These are phyloP conservation scores for Chirona hameri DNA, from an alignment of 2,888 invertebrate species.

Conservation along the genomic window DNA sequence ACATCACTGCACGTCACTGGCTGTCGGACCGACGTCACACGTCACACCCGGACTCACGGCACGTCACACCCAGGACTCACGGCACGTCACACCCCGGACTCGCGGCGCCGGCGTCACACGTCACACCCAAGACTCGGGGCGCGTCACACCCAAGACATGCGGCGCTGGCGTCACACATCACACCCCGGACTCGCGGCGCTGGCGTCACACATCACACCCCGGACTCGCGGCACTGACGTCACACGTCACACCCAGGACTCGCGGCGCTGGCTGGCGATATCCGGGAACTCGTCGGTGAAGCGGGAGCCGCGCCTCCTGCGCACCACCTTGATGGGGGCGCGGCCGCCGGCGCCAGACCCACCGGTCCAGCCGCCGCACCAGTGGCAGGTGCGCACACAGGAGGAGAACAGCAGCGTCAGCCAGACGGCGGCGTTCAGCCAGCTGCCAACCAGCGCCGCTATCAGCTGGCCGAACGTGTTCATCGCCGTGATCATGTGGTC, in stretches of 20 bases:
- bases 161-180: background rate
- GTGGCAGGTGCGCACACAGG: background rate
- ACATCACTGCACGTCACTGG: background rate
- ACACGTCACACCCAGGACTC: slow-evolving; percentile 1
- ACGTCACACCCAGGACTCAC: background rate
- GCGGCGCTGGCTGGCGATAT: background rate
- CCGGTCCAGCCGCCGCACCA: background rate
- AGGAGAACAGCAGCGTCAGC: background rate
- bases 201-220: background rate
- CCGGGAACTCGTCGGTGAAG: background rate
- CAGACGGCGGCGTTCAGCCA: background rate
- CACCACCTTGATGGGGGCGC: background rate
- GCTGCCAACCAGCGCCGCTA: background rate
- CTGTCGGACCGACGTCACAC: background rate
- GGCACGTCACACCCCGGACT: no score
- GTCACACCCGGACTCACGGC: background rate
- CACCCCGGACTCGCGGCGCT: background rate
- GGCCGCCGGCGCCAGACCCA: background rate
- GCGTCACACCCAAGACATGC: no score
- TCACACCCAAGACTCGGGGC: background rate
- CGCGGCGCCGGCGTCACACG: background rate
- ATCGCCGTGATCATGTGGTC: slow-evolving; percentile 11
- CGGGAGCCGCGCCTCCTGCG: background rate
- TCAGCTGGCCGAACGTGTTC: slow-evolving; percentile 26
- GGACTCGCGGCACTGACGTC: background rate